phyloP scores from a whole-genome alignment of 2,113 vertebrate genomes.

The Raphicerus campestris region DNA sequence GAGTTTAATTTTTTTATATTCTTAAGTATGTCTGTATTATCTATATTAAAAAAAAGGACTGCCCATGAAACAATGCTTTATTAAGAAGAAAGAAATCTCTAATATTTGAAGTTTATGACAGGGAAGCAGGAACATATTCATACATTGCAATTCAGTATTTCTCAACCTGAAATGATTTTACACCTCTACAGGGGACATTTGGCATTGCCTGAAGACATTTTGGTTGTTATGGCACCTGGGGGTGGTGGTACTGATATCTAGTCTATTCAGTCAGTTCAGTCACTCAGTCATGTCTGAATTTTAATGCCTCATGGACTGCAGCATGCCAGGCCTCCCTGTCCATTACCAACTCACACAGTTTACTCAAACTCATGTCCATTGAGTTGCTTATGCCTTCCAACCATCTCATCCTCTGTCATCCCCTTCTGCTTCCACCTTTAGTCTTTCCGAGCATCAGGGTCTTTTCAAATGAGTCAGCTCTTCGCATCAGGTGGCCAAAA shows the following conservation, averaged over 20 bases:
- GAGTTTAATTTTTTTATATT: background rate
- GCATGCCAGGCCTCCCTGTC: too few relatives aligned
- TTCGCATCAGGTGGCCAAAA: too few relatives aligned
- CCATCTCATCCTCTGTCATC: too few relatives aligned
- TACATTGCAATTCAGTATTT: background rate
- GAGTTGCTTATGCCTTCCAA: too few relatives aligned
- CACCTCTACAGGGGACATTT: background rate
- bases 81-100: background rate
- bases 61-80: background rate
- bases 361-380: too few relatives aligned
- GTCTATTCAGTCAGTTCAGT: too few relatives aligned
- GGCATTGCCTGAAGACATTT: background rate
- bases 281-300: too few relatives aligned
- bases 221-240: background rate
- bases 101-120: background rate
- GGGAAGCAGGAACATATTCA: background rate
- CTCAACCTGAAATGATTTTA: background rate
- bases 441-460: too few relatives aligned
- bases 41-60: background rate
- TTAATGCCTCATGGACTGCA: too few relatives aligned
- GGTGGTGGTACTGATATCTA: background rate
- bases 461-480: too few relatives aligned
- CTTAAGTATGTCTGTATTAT: background rate
- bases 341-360: too few relatives aligned
- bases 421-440: too few relatives aligned